A percentile compares a stretch with the other conserved stretches of the same genome.
These are phyloP conservation scores for Leuciscus waleckii DNA, from an alignment of 2,797 vertebrate species.

Conservation along the genomic window DNA sequence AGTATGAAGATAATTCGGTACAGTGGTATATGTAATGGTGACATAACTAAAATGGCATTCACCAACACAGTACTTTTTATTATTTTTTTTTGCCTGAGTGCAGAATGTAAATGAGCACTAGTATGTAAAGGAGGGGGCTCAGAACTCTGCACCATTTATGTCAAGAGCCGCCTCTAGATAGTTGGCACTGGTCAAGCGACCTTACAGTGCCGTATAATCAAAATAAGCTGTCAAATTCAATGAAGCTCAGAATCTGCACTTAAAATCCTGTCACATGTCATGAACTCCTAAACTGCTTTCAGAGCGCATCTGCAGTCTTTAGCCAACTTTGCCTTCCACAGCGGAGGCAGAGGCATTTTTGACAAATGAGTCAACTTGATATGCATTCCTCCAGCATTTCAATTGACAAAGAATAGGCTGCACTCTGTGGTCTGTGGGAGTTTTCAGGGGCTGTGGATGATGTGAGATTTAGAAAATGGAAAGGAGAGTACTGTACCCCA, in stretches of 20 bases:
- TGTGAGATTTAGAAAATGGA: constrained; percentile 40
- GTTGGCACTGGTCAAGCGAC: constrained; percentile 40
- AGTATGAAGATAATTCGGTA: not conserved
- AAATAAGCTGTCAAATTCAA: constrained; percentile 62
- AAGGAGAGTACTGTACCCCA: constrained; percentile 18
- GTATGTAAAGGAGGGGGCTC: constrained; percentile 46
- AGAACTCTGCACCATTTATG: constrained; percentile 55
- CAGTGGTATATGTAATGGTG: not conserved
- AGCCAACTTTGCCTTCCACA: constrained; percentile 48
- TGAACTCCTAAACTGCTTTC: constrained; percentile 54
- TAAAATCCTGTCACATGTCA: constrained; percentile 55
- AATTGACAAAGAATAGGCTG: constrained; percentile 44
- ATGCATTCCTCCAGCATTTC: constrained; percentile 55
- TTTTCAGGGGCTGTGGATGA: constrained; percentile 41
- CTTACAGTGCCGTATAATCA: constrained; percentile 55
- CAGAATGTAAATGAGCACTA: constrained; percentile 18
- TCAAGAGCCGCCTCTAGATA: constrained; percentile 46
- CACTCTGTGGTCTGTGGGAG: constrained; percentile 42
- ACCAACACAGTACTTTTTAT: not conserved
- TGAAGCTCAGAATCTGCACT: constrained; percentile 52
- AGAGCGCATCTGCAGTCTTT: constrained; percentile 41
- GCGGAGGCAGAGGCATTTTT: constrained; percentile 46
- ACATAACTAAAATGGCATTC: not conserved
- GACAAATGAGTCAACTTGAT: constrained; percentile 56
- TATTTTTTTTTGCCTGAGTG: not conserved